phyloP scores from a whole-genome alignment of 2,888 invertebrate genomes.

The Melitaea athalia region DNA sequence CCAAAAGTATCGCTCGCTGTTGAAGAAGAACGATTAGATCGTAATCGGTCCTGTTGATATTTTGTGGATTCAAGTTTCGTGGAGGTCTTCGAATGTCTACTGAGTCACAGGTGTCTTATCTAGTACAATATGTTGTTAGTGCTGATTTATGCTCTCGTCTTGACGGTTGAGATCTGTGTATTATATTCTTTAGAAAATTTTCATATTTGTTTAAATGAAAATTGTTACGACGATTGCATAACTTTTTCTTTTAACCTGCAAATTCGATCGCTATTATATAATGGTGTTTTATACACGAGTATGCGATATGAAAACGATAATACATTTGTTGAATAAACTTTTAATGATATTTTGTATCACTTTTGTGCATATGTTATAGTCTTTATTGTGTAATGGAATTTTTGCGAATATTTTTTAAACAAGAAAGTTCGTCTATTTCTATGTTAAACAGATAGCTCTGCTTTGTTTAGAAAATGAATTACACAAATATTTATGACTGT shows the following conservation, averaged over 20 bases:
- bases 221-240: neutral
- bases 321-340: slow-evolving; percentile 33
- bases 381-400: neutral
- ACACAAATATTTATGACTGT: too few species aligned
- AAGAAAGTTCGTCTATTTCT: neutral
- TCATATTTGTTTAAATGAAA: neutral
- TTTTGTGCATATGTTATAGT: slow-evolving; percentile 1
- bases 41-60: too few species aligned
- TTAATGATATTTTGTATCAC: slow-evolving; percentile 31
- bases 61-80: too few species aligned
- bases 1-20: too few species aligned
- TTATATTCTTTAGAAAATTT: neutral
- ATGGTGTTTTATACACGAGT: slow-evolving; percentile 10
- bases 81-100: too few species aligned
- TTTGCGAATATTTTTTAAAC: neutral
- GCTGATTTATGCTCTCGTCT: too few species aligned
- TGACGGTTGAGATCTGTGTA: neutral
- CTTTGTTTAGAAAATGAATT: neutral
- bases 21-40: too few species aligned
- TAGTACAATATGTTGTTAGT: too few species aligned
- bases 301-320: neutral
- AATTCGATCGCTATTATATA: slow-evolving; percentile 8
- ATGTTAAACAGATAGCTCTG: neutral
- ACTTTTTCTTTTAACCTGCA: slow-evolving; percentile 2
- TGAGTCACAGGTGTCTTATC: too few species aligned